Evolutionary conservation across 2,888 invertebrate species (phyloP), one percentile per base, ranked within the genome.

Genomic region (Thera obeliscata): DNA sequence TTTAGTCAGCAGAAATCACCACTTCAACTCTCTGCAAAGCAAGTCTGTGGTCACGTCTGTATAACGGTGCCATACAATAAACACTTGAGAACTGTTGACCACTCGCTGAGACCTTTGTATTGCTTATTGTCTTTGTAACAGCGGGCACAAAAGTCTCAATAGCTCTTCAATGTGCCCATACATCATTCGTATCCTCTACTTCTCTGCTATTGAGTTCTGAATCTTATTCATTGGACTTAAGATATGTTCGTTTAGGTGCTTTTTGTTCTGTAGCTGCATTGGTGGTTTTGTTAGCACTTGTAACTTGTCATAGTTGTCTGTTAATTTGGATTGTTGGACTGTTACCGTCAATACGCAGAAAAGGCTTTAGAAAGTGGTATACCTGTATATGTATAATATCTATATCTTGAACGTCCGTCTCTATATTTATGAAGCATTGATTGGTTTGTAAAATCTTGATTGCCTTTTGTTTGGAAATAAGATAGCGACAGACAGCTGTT

Each of bases 271-370:
- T 22, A 73, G 67, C 64, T 63, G 75, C 71, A 78, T 76, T 63
- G 41, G 64, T 67, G 76, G 74, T 11, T 65, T 85, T 86, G 88
- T 82, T 70, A 83, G 78, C 87, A 90, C 91, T 91, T 91, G 91
- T 91, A 83, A 86, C 87, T 87, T 91, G 92, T 91, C 91, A 90
- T 88, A 90, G 87, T 87, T 89, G 91, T 91, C 90, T 90, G 90
- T 91, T 90, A 91, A 91, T 91, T 90, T 89, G 85, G 83, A 69
- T 66, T 69, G 84, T 85, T 82, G 85, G 83, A 59, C 60, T 69
- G 84, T 85, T 83, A 82, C 81, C 81, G 84, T 84, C 82, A 83
- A 87, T 86, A 86, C 84, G 87, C 86, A 86, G 86, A 87, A 87
- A 82, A 79, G 78, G 80, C 77, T 79, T 80, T 85, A 71, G 79